Conservation (phyloP, 2,888 invertebrate genomes). For the Urechis unicinctus region DNA sequence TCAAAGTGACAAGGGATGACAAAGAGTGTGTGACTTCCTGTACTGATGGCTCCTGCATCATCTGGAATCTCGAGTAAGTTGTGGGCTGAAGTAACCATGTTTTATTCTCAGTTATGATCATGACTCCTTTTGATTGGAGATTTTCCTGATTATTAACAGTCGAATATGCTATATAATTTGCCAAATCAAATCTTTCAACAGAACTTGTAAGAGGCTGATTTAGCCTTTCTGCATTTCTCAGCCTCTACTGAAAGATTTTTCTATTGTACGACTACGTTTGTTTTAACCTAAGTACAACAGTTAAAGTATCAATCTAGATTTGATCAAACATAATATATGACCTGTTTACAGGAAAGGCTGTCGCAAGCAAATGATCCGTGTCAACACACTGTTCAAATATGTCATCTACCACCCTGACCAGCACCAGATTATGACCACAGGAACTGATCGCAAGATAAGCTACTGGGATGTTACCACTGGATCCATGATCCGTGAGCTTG, state of each 20-base stretch:
- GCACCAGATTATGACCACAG: slow-evolving; percentile 77
- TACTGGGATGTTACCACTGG: slow-evolving; percentile 89
- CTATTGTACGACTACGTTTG: no score
- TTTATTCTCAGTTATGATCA: background rate
- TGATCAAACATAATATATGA: background rate
- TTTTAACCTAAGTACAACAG: no score
- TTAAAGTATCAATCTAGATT: no score
- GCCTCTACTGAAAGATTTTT: no score
- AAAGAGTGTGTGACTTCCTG: slow-evolving; percentile 82
- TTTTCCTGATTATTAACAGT: no score
- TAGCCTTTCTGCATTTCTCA: no score
- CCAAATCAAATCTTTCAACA: no score
- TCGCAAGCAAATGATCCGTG: slow-evolving; percentile 75
- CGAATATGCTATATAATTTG: no score
- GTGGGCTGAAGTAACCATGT: background rate
- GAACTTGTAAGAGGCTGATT: no score
- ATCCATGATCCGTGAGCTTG: slow-evolving; percentile 72
- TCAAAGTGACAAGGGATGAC: slow-evolving; percentile 71
- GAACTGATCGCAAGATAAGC: slow-evolving; percentile 72
- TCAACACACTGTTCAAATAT: slow-evolving; percentile 60
- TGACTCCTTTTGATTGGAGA: no score
- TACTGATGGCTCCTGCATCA: slow-evolving; percentile 85
- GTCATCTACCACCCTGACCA: slow-evolving; percentile 41
- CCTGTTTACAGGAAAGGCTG: slow-evolving; percentile 25
- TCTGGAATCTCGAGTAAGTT: slow-evolving; percentile 69